phyloP scores from a whole-genome alignment of 2,888 invertebrate genomes.

The Tetanocera ferruginea region DNA sequence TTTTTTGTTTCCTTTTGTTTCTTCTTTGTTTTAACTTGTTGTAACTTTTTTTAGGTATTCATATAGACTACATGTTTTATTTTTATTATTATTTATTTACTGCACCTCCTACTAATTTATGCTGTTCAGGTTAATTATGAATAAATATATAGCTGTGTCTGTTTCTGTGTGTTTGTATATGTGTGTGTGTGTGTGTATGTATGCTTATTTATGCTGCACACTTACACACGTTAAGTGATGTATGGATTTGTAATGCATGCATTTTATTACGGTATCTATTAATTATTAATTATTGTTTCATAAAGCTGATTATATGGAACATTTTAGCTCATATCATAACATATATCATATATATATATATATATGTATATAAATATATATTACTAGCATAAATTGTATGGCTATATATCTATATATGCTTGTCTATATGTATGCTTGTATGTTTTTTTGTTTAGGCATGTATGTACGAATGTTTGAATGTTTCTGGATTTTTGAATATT shows the following conservation, averaged over 20 bases:
- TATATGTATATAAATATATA: constrained; percentile 15
- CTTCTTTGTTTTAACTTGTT: too few species aligned
- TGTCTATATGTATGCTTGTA: background rate
- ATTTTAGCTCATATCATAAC: constrained; percentile 42
- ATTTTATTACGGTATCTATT: constrained; percentile 22
- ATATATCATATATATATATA: constrained; percentile 4
- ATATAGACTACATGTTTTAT: background rate
- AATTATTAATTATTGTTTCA: constrained; percentile 48
- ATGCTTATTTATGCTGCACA: background rate
- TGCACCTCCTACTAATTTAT: background rate
- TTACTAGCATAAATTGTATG: constrained; percentile 9
- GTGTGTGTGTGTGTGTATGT: constrained; percentile 24
- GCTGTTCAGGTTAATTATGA: background rate
- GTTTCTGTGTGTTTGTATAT: constrained; percentile 10
- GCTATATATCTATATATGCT: constrained; percentile 12
- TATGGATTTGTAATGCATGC: constrained; percentile 19
- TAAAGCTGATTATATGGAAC: constrained; percentile 52
- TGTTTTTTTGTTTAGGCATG: constrained; percentile 9
- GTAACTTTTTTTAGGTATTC: background rate
- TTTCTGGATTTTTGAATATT: background rate
- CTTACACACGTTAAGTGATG: background rate
- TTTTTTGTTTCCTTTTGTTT: too few species aligned
- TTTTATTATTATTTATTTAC: background rate
- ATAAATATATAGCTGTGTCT: constrained; percentile 14
- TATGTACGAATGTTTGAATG: background rate